Conservation (phyloP, 2,888 invertebrate genomes). For the Hypena proboscidalis region DNA sequence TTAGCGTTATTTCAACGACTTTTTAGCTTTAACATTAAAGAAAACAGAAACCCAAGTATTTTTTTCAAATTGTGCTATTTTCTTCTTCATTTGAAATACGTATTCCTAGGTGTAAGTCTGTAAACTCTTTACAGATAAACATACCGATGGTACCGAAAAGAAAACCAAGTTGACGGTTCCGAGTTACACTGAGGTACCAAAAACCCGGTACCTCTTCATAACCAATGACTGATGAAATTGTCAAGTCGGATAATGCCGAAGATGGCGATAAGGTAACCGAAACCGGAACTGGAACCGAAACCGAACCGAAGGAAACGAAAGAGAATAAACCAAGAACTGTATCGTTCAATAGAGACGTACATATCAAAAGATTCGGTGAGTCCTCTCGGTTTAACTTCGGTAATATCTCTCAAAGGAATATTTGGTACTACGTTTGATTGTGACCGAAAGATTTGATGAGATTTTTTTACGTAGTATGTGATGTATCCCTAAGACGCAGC, state of each 20-base stretch:
- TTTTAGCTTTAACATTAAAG: too few species aligned
- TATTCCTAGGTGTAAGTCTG: slow-evolving; percentile 25
- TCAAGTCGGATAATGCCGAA: slow-evolving; percentile 70
- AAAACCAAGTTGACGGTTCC: slow-evolving; percentile 58
- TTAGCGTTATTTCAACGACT: too few species aligned
- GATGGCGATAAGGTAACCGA: slow-evolving; percentile 73
- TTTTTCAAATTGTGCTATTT: too few species aligned
- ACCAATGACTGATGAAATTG: slow-evolving; percentile 80
- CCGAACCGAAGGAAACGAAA: slow-evolving; percentile 77
- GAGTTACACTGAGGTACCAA: slow-evolving; percentile 66
- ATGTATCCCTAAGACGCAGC: too few species aligned
- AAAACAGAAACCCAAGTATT: too few species aligned
- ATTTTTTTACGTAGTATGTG: too few species aligned
- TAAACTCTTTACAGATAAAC: slow-evolving; percentile 71
- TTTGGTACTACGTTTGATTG: neutral
- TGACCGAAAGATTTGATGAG: too few species aligned
- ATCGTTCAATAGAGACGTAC: slow-evolving; percentile 96
- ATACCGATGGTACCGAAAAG: slow-evolving; percentile 73
- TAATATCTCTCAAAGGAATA: slow-evolving; percentile 4
- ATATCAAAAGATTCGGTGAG: slow-evolving; percentile 95
- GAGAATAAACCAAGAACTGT: slow-evolving; percentile 87
- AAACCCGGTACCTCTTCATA: slow-evolving; percentile 65
- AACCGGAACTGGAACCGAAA: slow-evolving; percentile 46
- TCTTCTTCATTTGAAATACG: too few species aligned
- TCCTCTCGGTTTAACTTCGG: slow-evolving; percentile 37